These are phyloP conservation scores for Gobius niger DNA, from an alignment of 2,113 vertebrate species.

Conservation along the genomic window DNA sequence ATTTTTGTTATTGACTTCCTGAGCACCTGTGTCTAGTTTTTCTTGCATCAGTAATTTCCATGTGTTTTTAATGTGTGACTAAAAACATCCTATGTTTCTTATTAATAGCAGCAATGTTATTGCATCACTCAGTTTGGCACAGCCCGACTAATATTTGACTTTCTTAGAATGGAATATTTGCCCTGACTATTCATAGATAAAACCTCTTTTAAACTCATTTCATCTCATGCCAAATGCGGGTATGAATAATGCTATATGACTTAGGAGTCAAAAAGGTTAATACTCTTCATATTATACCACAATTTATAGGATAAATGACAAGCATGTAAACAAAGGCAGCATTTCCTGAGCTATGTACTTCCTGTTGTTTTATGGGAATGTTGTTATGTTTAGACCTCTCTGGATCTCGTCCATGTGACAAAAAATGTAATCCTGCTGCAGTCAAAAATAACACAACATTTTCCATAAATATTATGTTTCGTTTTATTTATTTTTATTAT, in stretches of 20 bases:
- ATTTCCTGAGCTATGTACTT: neutral
- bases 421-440: neutral
- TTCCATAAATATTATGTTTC: too few species aligned
- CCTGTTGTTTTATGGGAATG: neutral
- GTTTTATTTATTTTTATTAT: too few species aligned
- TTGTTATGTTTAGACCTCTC: neutral
- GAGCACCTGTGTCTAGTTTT: too few species aligned
- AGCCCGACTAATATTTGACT: neutral
- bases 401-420: neutral
- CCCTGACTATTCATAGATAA: neutral
- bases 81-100: conserved; percentile 4
- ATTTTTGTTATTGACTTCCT: too few species aligned
- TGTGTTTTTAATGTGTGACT: neutral
- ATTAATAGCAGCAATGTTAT: neutral
- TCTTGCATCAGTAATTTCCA: conserved; percentile 19
- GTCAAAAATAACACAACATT: neutral
- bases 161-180: neutral
- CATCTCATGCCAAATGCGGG: neutral
- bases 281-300: neutral
- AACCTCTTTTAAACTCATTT: neutral
- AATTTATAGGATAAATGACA: neutral
- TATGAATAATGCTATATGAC: neutral
- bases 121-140: neutral
- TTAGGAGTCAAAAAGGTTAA: too few species aligned
- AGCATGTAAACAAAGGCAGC: neutral